These are phyloP conservation scores for Rotaria socialis DNA, from an alignment of 2,888 invertebrate species.

Conservation along the genomic window DNA sequence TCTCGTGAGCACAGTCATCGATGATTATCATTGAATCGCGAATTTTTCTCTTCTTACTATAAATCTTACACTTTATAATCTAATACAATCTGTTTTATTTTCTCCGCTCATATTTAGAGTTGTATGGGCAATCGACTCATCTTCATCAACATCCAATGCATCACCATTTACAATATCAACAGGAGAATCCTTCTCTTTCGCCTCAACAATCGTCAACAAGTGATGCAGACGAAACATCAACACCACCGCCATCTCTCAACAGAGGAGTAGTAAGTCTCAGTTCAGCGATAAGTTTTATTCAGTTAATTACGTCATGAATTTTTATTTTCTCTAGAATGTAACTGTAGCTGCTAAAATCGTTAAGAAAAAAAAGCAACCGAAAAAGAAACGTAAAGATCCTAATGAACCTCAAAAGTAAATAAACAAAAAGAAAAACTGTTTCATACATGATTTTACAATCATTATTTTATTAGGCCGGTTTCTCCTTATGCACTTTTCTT, in stretches of 20 bases:
- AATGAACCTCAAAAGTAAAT: constrained; percentile 88
- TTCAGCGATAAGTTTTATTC: not conserved
- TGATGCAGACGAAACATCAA: constrained; percentile 18
- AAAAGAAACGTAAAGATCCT: constrained; percentile 63
- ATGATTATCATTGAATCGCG: too few species aligned
- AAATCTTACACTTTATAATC: too few species aligned
- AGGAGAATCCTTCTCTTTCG: constrained; percentile 16
- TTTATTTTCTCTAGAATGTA: not conserved
- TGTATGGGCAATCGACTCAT: not conserved
- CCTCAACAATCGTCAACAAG: constrained; percentile 24
- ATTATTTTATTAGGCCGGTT: too few species aligned
- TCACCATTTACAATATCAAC: constrained; percentile 23
- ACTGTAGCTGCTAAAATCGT: not conserved
- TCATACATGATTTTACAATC: too few species aligned
- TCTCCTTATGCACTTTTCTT: constrained; percentile 74
- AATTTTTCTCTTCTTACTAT: too few species aligned
- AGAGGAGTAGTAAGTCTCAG: not conserved
- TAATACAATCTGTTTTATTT: too few species aligned
- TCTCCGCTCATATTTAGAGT: not conserved
- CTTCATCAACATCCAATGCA: not conserved
- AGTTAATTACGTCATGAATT: not conserved
- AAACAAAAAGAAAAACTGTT: not conserved
- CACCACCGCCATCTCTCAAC: not conserved
- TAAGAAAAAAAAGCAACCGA: constrained; percentile 66
- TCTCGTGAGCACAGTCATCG: too few species aligned